A percentile compares a stretch with the other conserved stretches of the same genome.
Conservation (phyloP, 2,888 invertebrate species). For the Mythimna lalbum region DNA sequence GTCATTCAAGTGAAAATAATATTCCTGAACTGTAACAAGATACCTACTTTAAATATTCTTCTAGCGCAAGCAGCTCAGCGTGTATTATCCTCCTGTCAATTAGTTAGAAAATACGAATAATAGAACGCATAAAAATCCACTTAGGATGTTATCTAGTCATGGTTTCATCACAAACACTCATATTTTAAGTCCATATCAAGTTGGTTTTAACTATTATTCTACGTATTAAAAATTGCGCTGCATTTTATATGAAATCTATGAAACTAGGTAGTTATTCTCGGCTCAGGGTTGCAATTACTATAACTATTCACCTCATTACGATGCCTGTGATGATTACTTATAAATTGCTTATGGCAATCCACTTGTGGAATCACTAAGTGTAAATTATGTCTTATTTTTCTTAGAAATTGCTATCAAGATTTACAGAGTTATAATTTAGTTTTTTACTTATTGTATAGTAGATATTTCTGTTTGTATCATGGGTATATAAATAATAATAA, state of each 20-base stretch:
- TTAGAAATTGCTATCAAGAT: conserved; percentile 17
- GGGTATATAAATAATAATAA: conserved; percentile 34
- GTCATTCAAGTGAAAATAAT: background rate
- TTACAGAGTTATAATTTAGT: background rate
- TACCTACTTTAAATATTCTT: background rate
- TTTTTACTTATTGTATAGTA: conserved; percentile 14
- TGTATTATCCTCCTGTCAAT: conserved; percentile 22
- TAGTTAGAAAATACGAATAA: conserved; percentile 18
- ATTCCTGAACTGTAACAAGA: background rate
- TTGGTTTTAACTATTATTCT: background rate
- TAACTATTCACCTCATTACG: conserved; percentile 46
- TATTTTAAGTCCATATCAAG: conserved; percentile 2
- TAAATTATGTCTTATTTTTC: conserved; percentile 28
- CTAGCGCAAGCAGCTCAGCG: background rate
- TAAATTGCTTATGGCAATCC: conserved; percentile 38
- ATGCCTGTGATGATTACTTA: conserved; percentile 38
- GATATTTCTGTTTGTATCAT: conserved; percentile 32
- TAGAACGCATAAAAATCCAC: conserved; percentile 3
- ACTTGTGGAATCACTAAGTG: conserved; percentile 28
- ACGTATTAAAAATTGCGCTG: background rate
- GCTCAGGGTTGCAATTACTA: conserved; percentile 44
- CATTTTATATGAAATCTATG: conserved; percentile 23
- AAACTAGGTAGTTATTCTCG: conserved; percentile 34
- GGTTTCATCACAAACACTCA: background rate
- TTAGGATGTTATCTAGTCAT: conserved; percentile 7